Conservation (phyloP, 1,140 invertebrate species). For the Thalassaphorura encarpata region DNA sequence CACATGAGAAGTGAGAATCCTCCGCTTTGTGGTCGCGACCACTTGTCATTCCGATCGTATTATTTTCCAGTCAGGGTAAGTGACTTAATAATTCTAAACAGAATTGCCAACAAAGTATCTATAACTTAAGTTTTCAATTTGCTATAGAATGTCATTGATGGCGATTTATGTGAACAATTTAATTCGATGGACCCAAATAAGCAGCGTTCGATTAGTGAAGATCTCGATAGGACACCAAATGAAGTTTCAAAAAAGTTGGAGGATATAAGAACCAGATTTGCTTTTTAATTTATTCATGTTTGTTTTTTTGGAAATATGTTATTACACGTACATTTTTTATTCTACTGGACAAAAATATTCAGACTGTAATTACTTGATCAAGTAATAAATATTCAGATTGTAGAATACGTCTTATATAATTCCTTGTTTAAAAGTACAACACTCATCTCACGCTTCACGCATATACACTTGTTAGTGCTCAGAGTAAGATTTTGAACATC, state of each 20-base stretch:
- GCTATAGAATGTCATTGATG: conserved; percentile 87
- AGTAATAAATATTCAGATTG: neutral
- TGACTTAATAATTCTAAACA: neutral
- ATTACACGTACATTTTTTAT: neutral
- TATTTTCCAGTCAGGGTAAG: conserved; percentile 79
- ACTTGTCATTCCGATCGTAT: conserved; percentile 91
- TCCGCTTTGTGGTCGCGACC: conserved; percentile 92
- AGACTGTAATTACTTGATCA: neutral
- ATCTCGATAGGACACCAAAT: conserved; percentile 85
- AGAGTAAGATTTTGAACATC: too few relatives aligned
- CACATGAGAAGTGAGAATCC: conserved; percentile 96
- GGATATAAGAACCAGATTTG: conserved; percentile 86
- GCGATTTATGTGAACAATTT: conserved; percentile 98
- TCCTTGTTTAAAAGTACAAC: too few relatives aligned
- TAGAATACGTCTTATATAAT: neutral
- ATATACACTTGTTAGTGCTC: too few relatives aligned
- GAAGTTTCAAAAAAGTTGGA: conserved; percentile 95
- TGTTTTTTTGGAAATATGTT: conserved; percentile 10
- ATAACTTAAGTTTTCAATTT: conserved; percentile 33
- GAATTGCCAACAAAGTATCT: neutral
- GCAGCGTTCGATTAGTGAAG: conserved; percentile 88
- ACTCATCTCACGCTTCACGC: too few relatives aligned
- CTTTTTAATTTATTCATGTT: conserved; percentile 57
- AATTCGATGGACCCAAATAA: conserved; percentile 87
- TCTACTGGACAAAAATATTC: neutral